Conservation (phyloP, 2,113 vertebrate species). For the Amia ocellicauda region DNA sequence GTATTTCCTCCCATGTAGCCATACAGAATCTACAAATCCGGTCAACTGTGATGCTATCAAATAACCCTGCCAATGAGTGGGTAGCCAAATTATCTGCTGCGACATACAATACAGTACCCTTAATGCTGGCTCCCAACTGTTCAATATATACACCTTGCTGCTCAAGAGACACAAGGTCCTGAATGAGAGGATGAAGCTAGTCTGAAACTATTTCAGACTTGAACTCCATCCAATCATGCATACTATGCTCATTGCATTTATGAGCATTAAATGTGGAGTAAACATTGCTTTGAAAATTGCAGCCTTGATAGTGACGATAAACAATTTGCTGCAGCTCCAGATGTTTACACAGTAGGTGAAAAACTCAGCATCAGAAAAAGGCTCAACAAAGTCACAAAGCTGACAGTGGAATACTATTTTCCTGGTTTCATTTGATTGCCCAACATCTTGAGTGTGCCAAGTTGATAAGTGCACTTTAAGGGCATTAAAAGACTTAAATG, state of each 20-base stretch:
- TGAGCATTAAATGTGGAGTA: conserved; percentile 9
- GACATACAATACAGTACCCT: conserved; percentile 8
- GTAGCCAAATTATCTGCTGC: conserved; percentile 15
- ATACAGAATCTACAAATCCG: conserved; percentile 9
- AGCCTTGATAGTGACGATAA: conserved; percentile 7
- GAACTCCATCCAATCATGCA: conserved; percentile 2
- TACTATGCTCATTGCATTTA: conserved; percentile 3
- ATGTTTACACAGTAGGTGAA: conserved; percentile 8
- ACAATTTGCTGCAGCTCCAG: conserved; percentile 16
- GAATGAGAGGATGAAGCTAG: conserved; percentile 10
- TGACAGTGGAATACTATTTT: conserved; percentile 13
- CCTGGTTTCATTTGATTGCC: too few relatives aligned
- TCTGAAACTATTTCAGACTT: conserved; percentile 3
- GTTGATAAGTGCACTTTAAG: conserved; percentile 29
- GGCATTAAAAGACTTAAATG: conserved; percentile 34
- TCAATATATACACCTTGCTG: conserved; percentile 12
- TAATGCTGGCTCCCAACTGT: conserved; percentile 11
- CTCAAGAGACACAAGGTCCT: conserved; percentile 17
- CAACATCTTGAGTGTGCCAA: conserved; percentile 28
- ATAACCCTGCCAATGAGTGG: conserved; percentile 18
- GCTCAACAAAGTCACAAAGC: conserved; percentile 28
- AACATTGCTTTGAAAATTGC: conserved; percentile 19
- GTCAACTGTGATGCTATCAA: conserved; percentile 5
- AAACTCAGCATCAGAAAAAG: conserved; percentile 11
- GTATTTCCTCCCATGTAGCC: conserved; percentile 5